phyloP scores from a whole-genome alignment of 2,888 invertebrate species.

The Tipula vernalis region DNA sequence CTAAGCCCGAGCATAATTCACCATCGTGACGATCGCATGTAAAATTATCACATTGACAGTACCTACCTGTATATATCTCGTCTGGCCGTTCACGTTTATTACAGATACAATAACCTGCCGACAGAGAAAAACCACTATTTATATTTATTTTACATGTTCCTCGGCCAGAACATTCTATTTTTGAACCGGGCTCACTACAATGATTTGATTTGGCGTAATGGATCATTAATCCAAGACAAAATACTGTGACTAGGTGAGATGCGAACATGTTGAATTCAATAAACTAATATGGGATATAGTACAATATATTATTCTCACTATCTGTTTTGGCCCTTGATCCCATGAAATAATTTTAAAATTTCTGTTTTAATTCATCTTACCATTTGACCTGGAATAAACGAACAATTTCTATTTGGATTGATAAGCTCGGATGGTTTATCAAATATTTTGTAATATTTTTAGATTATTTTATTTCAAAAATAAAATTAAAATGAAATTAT shows the following conservation, averaged over 20 bases:
- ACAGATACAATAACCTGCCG: slow-evolving; percentile 50
- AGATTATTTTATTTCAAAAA: no score
- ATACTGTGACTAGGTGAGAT: background rate
- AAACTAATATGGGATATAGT: background rate
- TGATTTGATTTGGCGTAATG: background rate
- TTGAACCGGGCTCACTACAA: background rate
- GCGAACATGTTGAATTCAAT: background rate
- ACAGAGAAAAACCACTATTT: background rate
- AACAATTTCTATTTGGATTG: no score
- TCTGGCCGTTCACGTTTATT: slow-evolving; percentile 45
- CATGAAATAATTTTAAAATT: background rate
- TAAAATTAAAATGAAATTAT: no score
- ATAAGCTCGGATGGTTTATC: no score
- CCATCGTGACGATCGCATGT: slow-evolving; percentile 81
- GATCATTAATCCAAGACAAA: background rate
- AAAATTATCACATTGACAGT: slow-evolving; percentile 94
- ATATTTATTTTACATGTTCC: background rate
- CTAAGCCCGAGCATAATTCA: slow-evolving; percentile 63
- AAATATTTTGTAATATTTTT: no score
- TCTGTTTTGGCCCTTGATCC: background rate
- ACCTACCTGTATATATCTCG: slow-evolving; percentile 59
- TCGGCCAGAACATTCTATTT: background rate
- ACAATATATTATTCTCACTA: background rate
- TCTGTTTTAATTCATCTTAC: no score
- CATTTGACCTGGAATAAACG: no score